Conservation (phyloP, 2,113 vertebrate genomes). For the Hyperopisus bebe region DNA sequence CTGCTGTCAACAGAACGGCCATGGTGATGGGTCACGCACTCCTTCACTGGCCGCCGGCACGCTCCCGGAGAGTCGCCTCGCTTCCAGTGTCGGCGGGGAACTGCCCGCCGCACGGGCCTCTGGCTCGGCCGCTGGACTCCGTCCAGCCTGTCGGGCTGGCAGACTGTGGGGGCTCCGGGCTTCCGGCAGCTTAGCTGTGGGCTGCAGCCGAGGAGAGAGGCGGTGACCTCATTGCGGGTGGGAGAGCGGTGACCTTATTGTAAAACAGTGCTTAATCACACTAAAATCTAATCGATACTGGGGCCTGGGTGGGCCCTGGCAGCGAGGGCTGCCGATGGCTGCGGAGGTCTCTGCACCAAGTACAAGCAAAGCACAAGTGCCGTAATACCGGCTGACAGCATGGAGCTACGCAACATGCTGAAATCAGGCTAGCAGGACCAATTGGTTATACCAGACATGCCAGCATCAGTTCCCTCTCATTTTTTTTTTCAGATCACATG, state of each 20-base stretch:
- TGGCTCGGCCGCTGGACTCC: constrained; percentile 94
- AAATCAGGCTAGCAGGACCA: not conserved
- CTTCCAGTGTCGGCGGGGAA: constrained; percentile 90
- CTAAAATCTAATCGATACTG: constrained; percentile 42
- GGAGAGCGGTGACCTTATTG: constrained; percentile 34
- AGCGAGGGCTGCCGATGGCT: not conserved
- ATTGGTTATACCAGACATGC: not conserved
- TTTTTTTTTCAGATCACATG: not conserved
- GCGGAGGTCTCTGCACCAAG: not conserved
- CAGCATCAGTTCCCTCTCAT: not conserved
- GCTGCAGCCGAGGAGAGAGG: constrained; percentile 28
- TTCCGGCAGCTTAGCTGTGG: constrained; percentile 16
- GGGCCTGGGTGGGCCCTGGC: constrained; percentile 25
- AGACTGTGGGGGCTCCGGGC: not conserved
- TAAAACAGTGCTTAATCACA: constrained; percentile 46
- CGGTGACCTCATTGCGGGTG: constrained; percentile 28
- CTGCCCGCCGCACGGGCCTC: constrained; percentile 95
- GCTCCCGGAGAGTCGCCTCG: constrained; percentile 51
- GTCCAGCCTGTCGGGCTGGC: constrained; percentile 76
- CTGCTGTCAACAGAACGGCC: constrained; percentile 35
- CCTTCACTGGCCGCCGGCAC: constrained; percentile 36
- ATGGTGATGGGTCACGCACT: constrained; percentile 26
- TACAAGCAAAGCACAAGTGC: not conserved
- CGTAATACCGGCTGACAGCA: not conserved
- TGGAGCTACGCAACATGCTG: not conserved